Evolutionary conservation across 2,797 vertebrate genomes (phyloP), one percentile per base, ranked within the genome.

Genomic region (Channallabes apus): DNA sequence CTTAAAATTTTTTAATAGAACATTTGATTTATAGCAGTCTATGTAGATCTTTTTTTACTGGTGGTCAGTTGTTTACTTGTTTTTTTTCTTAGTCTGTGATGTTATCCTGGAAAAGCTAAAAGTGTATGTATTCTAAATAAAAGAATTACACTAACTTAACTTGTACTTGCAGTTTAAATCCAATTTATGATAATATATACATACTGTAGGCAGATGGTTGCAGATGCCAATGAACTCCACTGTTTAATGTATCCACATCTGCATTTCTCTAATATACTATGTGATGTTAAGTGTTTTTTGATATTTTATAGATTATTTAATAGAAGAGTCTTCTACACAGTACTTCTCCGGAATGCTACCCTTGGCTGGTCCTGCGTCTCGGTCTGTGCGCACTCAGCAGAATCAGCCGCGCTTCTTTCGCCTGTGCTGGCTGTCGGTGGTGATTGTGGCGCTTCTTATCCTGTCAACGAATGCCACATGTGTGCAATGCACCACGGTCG

Each of bases 401-500:
- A n/a, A 56, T 29, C 51, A 56, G 41, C 91, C 73, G 82, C 92
- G 93, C 86, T 86, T 91, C 87, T 90, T 92, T 87, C 90, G 87
- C 61, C 88, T 90, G 87, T 91, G 91, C 88, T 94, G 93, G 92
- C 90, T 96, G 90, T 91, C 93, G 2, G 91, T 92, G 51, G 85
- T 95, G 82, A 94, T 95, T 27, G 65, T 93, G 29, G 89, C 96
- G 79, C 87, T 97, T 73, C 94, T 97, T 75, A 88, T 97, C 83
- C 81, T 96, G 80, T 96, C 93, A 0, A 89, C 91, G 88, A 93
- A 92, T 88, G 88, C 96, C 88, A 93, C 93, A 84, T 90, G 92
- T 75, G 95, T 93, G 69, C 95, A 96, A 92, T 95, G 94, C 90
- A 95, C 95, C 87, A 94, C 95, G 0, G 93, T 96, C 89, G 96